Conservation (phyloP, 30 jellyfish, hydroid and myxozoan species). For the Chrysaora quinquecirrha region DNA sequence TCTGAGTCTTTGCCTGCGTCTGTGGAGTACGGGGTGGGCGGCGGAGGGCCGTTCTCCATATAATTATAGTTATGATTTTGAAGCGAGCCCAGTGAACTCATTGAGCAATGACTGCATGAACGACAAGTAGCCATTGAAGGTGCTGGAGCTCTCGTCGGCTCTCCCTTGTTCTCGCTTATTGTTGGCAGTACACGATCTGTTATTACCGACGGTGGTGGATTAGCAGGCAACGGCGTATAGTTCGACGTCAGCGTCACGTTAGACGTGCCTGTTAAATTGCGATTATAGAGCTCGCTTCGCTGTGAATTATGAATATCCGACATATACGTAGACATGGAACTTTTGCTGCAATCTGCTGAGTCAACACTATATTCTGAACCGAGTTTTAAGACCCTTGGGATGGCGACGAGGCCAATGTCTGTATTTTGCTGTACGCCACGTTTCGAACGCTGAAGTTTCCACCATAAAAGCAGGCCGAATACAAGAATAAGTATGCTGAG, state of each 20-base stretch:
- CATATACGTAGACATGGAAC: constrained; percentile 84
- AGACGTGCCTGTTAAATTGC: constrained; percentile 87
- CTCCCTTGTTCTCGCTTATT: constrained; percentile 71
- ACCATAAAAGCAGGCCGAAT: constrained; percentile 49
- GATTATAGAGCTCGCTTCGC: constrained; percentile 68
- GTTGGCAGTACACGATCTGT: constrained; percentile 77
- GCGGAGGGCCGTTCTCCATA: constrained; percentile 82
- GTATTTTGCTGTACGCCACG: constrained; percentile 37
- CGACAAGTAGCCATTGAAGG: constrained; percentile 60
- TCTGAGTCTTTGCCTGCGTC: constrained; percentile 77
- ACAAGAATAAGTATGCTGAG: constrained; percentile 40
- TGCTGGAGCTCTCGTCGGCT: constrained; percentile 71
- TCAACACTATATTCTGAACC: constrained; percentile 61
- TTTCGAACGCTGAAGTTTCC: constrained; percentile 59
- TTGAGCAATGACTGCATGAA: constrained; percentile 59
- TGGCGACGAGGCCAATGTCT: constrained; percentile 48
- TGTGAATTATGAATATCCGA: constrained; percentile 72
- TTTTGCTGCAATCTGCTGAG: constrained; percentile 53
- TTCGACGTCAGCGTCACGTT: constrained; percentile 69
- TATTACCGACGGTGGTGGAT: constrained; percentile 97
- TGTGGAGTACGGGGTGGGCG: constrained; percentile 72
- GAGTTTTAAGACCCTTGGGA: constrained; percentile 44
- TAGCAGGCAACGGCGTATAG: constrained; percentile 80
- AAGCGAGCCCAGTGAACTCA: constrained; percentile 56
- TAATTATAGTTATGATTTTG: constrained; percentile 44